Evolutionary conservation across 2,797 vertebrate genomes (phyloP).

Genomic region (Vultur gryphus): DNA sequence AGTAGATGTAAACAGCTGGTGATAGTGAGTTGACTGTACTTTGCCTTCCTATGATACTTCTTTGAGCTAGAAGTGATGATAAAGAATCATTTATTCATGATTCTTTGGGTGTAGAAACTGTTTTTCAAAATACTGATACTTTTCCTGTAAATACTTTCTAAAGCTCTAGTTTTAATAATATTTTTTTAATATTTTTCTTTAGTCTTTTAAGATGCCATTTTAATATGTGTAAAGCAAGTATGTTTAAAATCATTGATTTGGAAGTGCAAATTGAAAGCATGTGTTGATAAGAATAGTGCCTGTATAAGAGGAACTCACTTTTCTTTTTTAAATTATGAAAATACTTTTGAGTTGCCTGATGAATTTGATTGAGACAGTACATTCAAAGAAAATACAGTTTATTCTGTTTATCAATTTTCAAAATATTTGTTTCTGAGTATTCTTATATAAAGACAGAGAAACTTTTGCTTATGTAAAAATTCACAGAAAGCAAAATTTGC

Average conservation of each 20-base stretch:
- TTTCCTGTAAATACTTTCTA: neutral
- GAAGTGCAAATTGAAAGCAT: neutral
- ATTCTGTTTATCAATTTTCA: neutral
- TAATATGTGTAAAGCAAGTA: neutral
- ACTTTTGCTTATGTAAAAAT: neutral
- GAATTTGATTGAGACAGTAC: neutral
- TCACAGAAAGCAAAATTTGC: neutral
- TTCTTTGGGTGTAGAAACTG: neutral
- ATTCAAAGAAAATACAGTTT: neutral
- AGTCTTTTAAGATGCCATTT: neutral
- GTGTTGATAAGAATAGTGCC: neutral
- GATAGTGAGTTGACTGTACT: constrained; percentile 1
- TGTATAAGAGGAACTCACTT: neutral
- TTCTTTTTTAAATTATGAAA: neutral
- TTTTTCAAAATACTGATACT: neutral
- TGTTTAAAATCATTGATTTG: neutral
- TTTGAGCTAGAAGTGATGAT: constrained; percentile 1
- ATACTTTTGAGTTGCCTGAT: neutral
- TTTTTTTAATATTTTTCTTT: neutral
- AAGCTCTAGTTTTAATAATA: neutral
- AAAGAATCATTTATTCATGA: neutral
- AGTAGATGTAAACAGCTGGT: constrained; percentile 11
- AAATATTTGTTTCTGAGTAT: neutral
- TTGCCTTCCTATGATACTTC: constrained; percentile 1
- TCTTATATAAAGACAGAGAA: neutral